Base-by-base conservation (phyloP, 2,113 vertebrate genomes). In the Gobio gobio region DNA sequence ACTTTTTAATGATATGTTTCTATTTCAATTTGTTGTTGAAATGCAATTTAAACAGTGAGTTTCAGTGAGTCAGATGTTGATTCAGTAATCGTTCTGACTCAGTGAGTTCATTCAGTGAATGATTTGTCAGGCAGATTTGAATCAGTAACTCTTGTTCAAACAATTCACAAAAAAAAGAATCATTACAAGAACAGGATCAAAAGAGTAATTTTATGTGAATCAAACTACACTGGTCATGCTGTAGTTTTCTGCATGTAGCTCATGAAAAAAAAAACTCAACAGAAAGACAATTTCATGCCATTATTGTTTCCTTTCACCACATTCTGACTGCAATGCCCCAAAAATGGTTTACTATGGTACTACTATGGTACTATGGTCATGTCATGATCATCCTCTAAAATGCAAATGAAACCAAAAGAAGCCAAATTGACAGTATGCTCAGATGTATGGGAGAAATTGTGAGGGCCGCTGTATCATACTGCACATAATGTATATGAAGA, bases 401-500 rank as follows among this genome's bases (percentile, higher is more conserved):
- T 16, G 63, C 33, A 33, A 36, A 68, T 36, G 0, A 36, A 68
- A 20, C 18, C 29, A 66, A 66, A 66, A 20, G 64, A 36, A 66
- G 64, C 16, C 64, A 68, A 68, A 36, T 16, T 20, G 29, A 24
- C 43, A 47, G 10, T n/a, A 73, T 47, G 22, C 7, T 36, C 14
- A 8, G 5, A 68, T 36, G 16, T 16, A 10, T 22, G 1, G 2
- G 29, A 29, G 3, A 14, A 66, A 8, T 5, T 64, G n/a, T 66
- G 8, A 29, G 61, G 63, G 16, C 29, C 6, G 6, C 64, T 9
- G 64, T 64, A 83, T 84, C 43, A 77, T 54, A 83, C 49, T 68
- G 26, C 75, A 83, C 6, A 58, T 72, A 26, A 10, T 56, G 43
- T 72, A 72, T 64, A 74, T 58, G 70, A 36, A 85, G 45, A 76